Evolutionary conservation across 23 tunicate genomes (phyloP), one percentile per base, ranked within the genome.

Genomic region (Aplidium turbinatum): DNA sequence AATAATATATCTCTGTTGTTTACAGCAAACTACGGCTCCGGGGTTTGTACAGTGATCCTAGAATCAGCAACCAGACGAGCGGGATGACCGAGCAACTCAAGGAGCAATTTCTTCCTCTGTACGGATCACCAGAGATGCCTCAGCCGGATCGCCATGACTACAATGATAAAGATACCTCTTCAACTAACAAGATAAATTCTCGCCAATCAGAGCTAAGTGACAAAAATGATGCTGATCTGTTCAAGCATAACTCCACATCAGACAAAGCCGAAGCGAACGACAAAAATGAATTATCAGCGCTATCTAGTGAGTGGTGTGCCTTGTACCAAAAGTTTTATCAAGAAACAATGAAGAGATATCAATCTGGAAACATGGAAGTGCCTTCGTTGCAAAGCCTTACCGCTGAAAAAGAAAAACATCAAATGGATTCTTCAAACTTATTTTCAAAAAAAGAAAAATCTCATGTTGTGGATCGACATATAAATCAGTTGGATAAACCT

Each of bases 1-100:
- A n/a, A n/a, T n/a, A n/a, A n/a, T n/a, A n/a, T n/a, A n/a, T n/a
- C n/a, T n/a, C 60, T 53, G 22, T 74, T 32, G 39, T 70, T 52
- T 65, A 9, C 91, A 91, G 97, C 22, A 91, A 91, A 67, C 91
- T 80, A 9, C 85, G 90, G 22, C 78, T 91, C 26, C 71, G 97
- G 36, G 97, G 97, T 1, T 31, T 91, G 3, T 91, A 91, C 74
- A 92, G 93, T 74, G 97, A 91, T 56, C 82, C 83, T 1, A 31
- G 87, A 22, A 81, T 91, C 46, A 70, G 97, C 62, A 58, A 33
- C 38, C 87, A 91, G 52, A 91, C 97, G 0, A 47, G 73, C 0
- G 97, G 81, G 35, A 84, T 91, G 88, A 69, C 92, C 2, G 91
- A 79, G 34, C 72, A 71, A 47, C 57, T 91, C 25, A 73, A 74